Percentiles rank a stretch among this genome's conserved stretches.
phyloP scores from a whole-genome alignment of 2,113 vertebrate genomes.

The Poicephalus gulielmi region DNA sequence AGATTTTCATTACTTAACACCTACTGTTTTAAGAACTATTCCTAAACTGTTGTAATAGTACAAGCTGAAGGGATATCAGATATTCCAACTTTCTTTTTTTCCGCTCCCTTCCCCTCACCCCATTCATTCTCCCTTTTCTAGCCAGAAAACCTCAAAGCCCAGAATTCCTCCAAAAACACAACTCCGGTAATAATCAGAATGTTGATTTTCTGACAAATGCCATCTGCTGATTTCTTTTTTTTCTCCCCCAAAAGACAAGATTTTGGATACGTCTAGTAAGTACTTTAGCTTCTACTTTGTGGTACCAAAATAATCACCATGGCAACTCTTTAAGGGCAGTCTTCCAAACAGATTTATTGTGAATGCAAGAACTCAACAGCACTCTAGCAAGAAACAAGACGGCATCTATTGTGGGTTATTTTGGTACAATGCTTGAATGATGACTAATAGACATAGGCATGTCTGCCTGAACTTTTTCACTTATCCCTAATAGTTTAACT shows the following conservation, averaged over 20 bases:
- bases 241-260: slow-evolving; percentile 60
- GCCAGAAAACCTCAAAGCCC: slow-evolving; percentile 12
- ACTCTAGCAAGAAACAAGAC: slow-evolving; percentile 67
- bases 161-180: slow-evolving; percentile 32
- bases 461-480: slow-evolving; percentile 30
- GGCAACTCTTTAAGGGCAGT: slow-evolving; percentile 75
- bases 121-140: background rate
- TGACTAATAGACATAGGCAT: slow-evolving; percentile 30
- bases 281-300: slow-evolving; percentile 75
- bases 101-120: background rate
- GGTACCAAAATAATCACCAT: slow-evolving; percentile 81
- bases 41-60: background rate
- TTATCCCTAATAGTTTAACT: slow-evolving; percentile 42
- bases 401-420: slow-evolving; percentile 30
- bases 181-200: slow-evolving; percentile 72
- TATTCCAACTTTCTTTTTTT: background rate
- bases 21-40: background rate
- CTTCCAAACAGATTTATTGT: slow-evolving; percentile 77
- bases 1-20: background rate
- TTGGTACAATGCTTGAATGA: slow-evolving; percentile 34
- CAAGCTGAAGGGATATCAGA: slow-evolving; percentile 42
- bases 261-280: slow-evolving; percentile 76
- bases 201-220: slow-evolving; percentile 78
- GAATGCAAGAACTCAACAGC: slow-evolving; percentile 74
- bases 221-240: slow-evolving; percentile 76